Percentiles rank a stretch among this genome's conserved stretches.
These are phyloP conservation scores for Psophia crepitans DNA, from an alignment of 2,113 vertebrate genomes.

Conservation along the genomic window DNA sequence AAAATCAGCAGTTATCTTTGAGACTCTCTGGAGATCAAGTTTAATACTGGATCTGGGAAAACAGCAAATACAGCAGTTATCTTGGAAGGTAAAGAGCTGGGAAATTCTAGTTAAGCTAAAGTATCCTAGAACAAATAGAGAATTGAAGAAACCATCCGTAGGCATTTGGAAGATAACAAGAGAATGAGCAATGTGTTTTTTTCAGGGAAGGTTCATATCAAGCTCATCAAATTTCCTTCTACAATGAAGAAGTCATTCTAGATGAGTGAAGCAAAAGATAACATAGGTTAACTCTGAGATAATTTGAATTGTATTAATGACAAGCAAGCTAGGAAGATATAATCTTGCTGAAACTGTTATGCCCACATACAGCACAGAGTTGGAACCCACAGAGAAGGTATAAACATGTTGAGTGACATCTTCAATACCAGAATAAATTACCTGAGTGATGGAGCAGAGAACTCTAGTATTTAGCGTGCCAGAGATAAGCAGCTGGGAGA, in stretches of 20 bases:
- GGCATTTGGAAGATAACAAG: not conserved
- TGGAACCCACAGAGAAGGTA: not conserved
- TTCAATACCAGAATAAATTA: not conserved
- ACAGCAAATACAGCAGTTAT: not conserved
- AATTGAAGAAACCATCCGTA: not conserved
- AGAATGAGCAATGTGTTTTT: slow-evolving; percentile 1
- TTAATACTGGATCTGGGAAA: not conserved
- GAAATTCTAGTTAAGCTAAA: not conserved
- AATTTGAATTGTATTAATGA: not conserved
- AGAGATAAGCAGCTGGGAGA: not conserved
- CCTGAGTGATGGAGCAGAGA: not conserved
- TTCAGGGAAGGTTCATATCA: not conserved
- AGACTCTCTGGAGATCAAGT: not conserved
- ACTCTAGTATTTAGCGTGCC: not conserved
- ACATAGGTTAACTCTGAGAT: not conserved
- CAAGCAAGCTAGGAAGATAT: not conserved
- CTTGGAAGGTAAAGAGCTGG: not conserved
- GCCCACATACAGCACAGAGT: not conserved
- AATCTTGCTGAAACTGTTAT: not conserved
- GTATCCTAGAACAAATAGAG: not conserved
- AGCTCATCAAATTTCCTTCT: not conserved
- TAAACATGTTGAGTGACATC: not conserved
- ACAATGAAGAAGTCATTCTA: not conserved
- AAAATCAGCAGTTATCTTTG: not conserved
- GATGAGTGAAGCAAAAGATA: not conserved